These are phyloP conservation scores for Hypanus sabinus DNA, from an alignment of 2,113 vertebrate species.

Conservation along the genomic window DNA sequence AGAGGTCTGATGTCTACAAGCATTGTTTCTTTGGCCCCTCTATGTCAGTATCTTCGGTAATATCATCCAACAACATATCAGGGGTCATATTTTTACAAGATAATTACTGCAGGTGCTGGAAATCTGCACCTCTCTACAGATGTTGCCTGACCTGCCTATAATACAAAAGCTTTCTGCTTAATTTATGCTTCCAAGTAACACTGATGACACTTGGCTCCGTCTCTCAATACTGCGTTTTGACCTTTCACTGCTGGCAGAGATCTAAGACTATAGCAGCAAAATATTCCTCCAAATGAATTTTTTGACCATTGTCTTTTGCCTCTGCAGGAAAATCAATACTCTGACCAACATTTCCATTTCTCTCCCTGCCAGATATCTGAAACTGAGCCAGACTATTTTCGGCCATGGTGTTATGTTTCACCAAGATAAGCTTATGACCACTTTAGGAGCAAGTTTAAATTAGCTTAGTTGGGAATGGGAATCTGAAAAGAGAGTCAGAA, in stretches of 20 bases:
- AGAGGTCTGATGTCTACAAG: not conserved
- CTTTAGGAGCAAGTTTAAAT: too few relatives aligned
- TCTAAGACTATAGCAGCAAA: not conserved
- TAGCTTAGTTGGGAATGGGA: too few relatives aligned
- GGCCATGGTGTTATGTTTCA: not conserved
- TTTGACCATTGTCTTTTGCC: too few relatives aligned
- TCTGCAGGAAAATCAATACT: not conserved
- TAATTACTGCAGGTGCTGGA: too few relatives aligned
- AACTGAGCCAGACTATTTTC: not conserved
- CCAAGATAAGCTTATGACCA: too few relatives aligned
- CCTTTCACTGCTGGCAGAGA: not conserved
- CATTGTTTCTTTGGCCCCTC: not conserved
- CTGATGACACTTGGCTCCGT: not conserved
- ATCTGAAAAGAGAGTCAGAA: too few relatives aligned
- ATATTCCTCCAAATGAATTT: not conserved
- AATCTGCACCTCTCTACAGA: too few relatives aligned
- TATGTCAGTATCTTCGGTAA: not conserved
- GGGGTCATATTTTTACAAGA: too few relatives aligned
- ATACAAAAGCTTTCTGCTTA: too few relatives aligned
- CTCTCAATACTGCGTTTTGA: not conserved
- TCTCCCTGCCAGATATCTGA: not conserved
- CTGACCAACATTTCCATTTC: not conserved
- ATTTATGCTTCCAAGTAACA: too few relatives aligned
- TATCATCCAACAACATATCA: not conserved
- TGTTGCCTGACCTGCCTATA: too few relatives aligned